A percentile compares a stretch with the other conserved stretches of the same genome.
These are phyloP conservation scores for Pseudococcus longispinus DNA, from an alignment of 2,888 invertebrate species.

Conservation along the genomic window DNA sequence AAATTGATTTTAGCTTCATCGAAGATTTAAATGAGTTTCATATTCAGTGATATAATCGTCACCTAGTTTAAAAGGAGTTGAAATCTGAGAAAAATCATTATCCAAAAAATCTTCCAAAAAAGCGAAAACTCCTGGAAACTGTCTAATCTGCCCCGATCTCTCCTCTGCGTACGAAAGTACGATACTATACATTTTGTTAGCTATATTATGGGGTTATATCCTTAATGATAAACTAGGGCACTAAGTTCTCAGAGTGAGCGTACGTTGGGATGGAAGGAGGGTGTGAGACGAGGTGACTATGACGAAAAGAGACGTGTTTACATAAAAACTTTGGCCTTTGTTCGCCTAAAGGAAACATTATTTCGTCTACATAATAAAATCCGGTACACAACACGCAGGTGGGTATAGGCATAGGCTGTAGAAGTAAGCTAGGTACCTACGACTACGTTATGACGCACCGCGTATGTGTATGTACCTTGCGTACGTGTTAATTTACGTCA, in stretches of 20 bases:
- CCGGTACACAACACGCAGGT: background rate
- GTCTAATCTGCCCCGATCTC: no score
- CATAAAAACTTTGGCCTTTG: background rate
- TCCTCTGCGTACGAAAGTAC: background rate
- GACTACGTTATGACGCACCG: background rate
- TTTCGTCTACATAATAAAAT: background rate
- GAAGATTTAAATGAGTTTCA: no score
- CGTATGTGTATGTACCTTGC: background rate
- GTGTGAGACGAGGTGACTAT: background rate
- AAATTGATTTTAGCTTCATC: no score
- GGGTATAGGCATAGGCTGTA: no score
- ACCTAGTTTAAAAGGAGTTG: no score
- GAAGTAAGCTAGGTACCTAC: background rate
- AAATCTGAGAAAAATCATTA: no score
- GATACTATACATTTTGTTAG: background rate
- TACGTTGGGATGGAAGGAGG: background rate
- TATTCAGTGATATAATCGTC: no score
- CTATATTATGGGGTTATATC: background rate
- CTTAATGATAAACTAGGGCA: background rate
- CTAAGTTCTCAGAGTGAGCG: background rate
- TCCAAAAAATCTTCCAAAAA: no score
- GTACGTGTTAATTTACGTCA: slow-evolving; percentile 15
- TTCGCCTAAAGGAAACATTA: slow-evolving; percentile 4
- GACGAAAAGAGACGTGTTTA: slow-evolving; percentile 6
- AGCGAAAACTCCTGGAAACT: no score